Evolutionary conservation across 2,888 invertebrate species (phyloP).

Genomic region (Diaprepes abbreviatus): DNA sequence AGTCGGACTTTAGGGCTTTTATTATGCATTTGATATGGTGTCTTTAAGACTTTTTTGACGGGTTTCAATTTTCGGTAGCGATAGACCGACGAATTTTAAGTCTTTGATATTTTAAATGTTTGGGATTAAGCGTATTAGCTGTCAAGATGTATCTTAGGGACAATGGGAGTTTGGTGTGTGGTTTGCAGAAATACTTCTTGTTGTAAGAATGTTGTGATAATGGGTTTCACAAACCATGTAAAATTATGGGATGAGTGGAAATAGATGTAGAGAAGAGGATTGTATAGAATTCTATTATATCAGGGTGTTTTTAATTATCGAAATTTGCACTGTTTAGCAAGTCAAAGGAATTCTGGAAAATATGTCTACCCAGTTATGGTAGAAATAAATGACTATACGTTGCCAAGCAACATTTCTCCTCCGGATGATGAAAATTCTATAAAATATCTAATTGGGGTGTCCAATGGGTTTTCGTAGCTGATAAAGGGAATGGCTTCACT

Average conservation of each 20-base stretch:
- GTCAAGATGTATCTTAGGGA: slow-evolving; percentile 29
- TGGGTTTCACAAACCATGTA: slow-evolving; percentile 8
- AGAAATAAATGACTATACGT: too few relatives aligned
- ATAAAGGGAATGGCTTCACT: too few relatives aligned
- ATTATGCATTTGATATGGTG: slow-evolving; percentile 49
- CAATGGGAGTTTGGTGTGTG: slow-evolving; percentile 35
- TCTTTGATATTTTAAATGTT: slow-evolving; percentile 20
- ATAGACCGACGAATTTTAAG: slow-evolving; percentile 6
- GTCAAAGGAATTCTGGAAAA: too few relatives aligned
- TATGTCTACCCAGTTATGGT: too few relatives aligned
- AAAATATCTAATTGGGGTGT: too few relatives aligned
- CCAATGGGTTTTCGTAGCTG: too few relatives aligned
- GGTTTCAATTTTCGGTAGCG: slow-evolving; percentile 46
- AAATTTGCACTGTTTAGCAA: too few relatives aligned
- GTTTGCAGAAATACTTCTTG: slow-evolving; percentile 7
- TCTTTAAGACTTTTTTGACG: slow-evolving; percentile 38
- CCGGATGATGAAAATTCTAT: too few relatives aligned
- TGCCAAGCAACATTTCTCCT: too few relatives aligned
- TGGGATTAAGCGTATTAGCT: slow-evolving; percentile 40
- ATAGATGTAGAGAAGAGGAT: not conserved
- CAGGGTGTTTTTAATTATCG: too few relatives aligned
- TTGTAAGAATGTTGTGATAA: slow-evolving; percentile 16
- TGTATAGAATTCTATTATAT: not conserved
- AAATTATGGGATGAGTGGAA: slow-evolving; percentile 1
- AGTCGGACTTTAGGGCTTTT: slow-evolving; percentile 45